Conservation (phyloP, 2,797 vertebrate species). For the Malurus splendens region DNA sequence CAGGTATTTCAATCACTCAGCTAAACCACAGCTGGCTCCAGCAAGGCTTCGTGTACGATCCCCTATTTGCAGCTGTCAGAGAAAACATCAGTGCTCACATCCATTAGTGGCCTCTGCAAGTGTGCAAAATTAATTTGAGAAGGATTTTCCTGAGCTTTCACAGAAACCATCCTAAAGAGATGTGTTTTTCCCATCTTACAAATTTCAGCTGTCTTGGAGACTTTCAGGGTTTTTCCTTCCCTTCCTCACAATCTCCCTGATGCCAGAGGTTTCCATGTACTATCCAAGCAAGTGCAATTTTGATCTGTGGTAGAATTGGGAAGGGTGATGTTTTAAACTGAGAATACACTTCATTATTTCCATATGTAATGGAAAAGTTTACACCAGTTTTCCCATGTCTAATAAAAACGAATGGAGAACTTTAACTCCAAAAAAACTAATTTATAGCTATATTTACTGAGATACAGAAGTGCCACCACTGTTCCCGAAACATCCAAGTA, state of each 20-base stretch:
- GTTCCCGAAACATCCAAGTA: background rate
- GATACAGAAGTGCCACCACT: background rate
- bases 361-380: background rate
- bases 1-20: conserved; percentile 14
- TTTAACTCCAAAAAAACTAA: background rate
- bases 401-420: background rate
- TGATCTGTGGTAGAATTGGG: background rate
- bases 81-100: background rate
- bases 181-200: background rate
- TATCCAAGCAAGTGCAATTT: background rate
- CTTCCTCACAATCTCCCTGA: background rate
- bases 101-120: background rate
- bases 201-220: background rate
- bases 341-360: background rate
- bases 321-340: background rate
- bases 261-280: background rate
- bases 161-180: background rate
- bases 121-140: conserved; percentile 9
- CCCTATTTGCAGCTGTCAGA: background rate
- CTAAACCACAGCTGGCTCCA: background rate
- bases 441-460: background rate
- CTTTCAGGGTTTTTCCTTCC: background rate
- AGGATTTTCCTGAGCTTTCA: background rate
- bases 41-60: background rate
- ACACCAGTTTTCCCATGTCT: background rate